These are phyloP conservation scores for Diarsia rubi DNA, from an alignment of 2,888 invertebrate species.

Conservation along the genomic window DNA sequence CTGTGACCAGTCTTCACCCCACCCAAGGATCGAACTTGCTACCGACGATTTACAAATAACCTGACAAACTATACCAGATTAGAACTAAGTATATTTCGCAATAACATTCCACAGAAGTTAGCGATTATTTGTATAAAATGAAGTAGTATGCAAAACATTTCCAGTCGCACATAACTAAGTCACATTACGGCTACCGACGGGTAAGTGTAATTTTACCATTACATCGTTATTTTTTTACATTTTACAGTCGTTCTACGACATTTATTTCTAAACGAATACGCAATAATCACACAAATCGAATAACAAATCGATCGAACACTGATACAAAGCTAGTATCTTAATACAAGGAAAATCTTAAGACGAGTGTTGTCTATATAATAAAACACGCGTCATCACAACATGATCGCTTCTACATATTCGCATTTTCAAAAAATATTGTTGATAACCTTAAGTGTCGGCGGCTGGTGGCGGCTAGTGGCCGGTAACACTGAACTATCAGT, in stretches of 20 bases:
- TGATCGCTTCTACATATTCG: constrained; percentile 60
- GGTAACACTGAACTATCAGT: constrained; percentile 77
- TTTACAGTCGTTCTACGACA: not conserved
- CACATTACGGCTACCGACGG: constrained; percentile 11
- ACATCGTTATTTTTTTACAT: constrained; percentile 8
- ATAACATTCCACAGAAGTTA: constrained; percentile 24
- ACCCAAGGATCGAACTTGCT: constrained; percentile 29
- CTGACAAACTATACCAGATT: constrained; percentile 13
- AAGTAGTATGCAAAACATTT: constrained; percentile 31
- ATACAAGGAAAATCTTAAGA: constrained; percentile 70
- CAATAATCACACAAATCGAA: constrained; percentile 8
- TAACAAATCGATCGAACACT: constrained; percentile 15
- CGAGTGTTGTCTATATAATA: constrained; percentile 65
- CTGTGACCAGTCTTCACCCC: constrained; percentile 1
- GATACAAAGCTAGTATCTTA: constrained; percentile 21
- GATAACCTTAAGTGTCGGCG: constrained; percentile 81
- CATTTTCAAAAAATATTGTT: constrained; percentile 77
- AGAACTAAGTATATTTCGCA: constrained; percentile 31
- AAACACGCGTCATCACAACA: constrained; percentile 65
- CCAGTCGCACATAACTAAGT: constrained; percentile 27
- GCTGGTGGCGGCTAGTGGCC: constrained; percentile 78
- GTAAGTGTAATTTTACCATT: constrained; percentile 42
- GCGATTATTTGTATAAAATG: constrained; percentile 48
- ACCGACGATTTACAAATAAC: constrained; percentile 5
- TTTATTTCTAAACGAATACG: not conserved